phyloP scores from a whole-genome alignment of 1,140 invertebrate genomes.

The Reticulitermes speratus region DNA sequence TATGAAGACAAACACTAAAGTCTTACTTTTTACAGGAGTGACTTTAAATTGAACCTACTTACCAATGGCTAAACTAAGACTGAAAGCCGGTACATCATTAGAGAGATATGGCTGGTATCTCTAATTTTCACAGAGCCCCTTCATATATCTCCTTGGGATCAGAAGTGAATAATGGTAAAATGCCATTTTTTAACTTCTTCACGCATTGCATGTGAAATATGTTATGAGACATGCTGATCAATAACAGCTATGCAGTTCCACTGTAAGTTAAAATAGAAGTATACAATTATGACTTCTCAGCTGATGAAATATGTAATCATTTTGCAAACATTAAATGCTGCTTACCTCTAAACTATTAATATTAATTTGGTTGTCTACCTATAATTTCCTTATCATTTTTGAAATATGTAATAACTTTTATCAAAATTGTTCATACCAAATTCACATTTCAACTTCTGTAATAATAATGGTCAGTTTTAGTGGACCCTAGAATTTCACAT shows the following conservation, averaged over 20 bases:
- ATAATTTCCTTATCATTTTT: too few relatives aligned
- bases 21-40: background rate
- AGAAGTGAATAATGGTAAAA: conserved; percentile 14
- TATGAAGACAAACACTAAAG: background rate
- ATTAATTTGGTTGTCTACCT: too few relatives aligned
- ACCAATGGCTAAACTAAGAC: conserved; percentile 11
- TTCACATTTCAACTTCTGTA: too few relatives aligned
- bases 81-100: background rate
- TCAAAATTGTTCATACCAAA: too few relatives aligned
- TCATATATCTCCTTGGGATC: background rate
- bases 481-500: too few relatives aligned
- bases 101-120: background rate
- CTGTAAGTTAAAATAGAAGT: conserved; percentile 19
- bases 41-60: conserved; percentile 1
- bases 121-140: background rate
- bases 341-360: too few relatives aligned
- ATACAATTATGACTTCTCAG: conserved; percentile 13
- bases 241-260: background rate
- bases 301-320: background rate
- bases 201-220: background rate
- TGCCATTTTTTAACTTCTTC: background rate
- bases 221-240: background rate
- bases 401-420: too few relatives aligned
- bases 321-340: background rate
- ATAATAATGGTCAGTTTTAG: too few relatives aligned